Evolutionary conservation across 1,140 invertebrate genomes (phyloP).

Genomic region (Cephus cinctus): DNA sequence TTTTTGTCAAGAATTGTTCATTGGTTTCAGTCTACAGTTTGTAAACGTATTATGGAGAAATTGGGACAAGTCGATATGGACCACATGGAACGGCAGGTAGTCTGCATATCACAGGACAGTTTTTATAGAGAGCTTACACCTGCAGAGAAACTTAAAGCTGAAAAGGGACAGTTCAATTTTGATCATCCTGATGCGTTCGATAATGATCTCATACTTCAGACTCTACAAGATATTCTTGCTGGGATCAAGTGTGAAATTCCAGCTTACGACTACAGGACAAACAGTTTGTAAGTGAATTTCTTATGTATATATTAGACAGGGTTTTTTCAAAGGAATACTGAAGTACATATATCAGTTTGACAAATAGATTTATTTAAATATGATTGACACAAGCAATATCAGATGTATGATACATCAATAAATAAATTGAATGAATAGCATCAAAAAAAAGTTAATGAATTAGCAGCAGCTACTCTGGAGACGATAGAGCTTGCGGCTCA

Average conservation of each 20-base stretch:
- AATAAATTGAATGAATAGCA: neutral
- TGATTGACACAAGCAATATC: neutral
- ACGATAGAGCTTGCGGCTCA: neutral
- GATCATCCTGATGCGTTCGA: conserved; percentile 97
- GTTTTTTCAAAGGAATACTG: neutral
- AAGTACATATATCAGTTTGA: neutral
- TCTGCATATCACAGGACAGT: conserved; percentile 93
- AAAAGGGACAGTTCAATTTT: conserved; percentile 93
- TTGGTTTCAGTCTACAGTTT: conserved; percentile 88
- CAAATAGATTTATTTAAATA: neutral
- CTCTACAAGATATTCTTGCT: conserved; percentile 76
- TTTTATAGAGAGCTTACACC: conserved; percentile 88
- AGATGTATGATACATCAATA: neutral
- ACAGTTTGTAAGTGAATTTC: conserved; percentile 69
- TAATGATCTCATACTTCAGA: conserved; percentile 77
- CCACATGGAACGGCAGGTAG: conserved; percentile 84
- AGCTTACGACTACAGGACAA: conserved; percentile 86
- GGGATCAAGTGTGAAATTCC: conserved; percentile 86
- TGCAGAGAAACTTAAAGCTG: conserved; percentile 80
- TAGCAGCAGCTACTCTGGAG: neutral
- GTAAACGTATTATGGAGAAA: conserved; percentile 92
- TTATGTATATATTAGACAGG: too few relatives aligned
- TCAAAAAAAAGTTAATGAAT: neutral
- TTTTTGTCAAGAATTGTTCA: too few relatives aligned
- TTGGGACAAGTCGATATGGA: conserved; percentile 88